These are phyloP conservation scores for Entosphenus tridentatus DNA, from an alignment of 2,113 vertebrate species.

Conservation along the genomic window DNA sequence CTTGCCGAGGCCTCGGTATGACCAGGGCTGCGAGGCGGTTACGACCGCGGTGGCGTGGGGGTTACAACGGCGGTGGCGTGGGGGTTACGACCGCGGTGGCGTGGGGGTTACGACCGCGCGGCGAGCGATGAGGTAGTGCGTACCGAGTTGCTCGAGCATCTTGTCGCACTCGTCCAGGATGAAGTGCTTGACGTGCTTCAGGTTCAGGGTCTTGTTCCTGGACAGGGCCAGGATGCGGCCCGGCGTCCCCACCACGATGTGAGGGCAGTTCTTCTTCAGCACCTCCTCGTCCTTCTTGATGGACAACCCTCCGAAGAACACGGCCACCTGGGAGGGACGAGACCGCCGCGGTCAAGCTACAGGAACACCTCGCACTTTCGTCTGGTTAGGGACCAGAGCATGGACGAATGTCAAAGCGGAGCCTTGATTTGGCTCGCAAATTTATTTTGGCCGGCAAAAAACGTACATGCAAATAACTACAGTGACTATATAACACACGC, in stretches of 20 bases:
- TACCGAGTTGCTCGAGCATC: conserved; percentile 52
- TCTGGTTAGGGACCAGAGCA: too few species aligned
- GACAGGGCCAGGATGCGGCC: conserved; percentile 40
- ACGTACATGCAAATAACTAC: too few species aligned
- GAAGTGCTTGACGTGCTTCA: conserved; percentile 52
- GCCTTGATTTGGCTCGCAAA: too few species aligned
- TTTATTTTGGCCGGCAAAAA: too few species aligned
- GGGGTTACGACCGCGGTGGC: too few species aligned
- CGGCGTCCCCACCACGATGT: conserved; percentile 43
- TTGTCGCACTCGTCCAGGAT: conserved; percentile 56
- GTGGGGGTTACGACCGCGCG: too few species aligned
- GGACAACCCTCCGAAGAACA: conserved; percentile 45
- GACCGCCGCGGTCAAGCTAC: not conserved
- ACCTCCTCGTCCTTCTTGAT: conserved; percentile 50
- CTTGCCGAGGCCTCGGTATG: too few species aligned
- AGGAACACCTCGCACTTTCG: not conserved
- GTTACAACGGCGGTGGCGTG: too few species aligned
- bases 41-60: too few species aligned
- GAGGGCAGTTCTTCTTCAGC: conserved; percentile 44
- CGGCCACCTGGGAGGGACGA: conserved; percentile 26
- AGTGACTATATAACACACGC: too few species aligned
- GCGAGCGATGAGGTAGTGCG: conserved; percentile 10
- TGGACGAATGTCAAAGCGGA: too few species aligned
- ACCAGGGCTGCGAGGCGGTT: too few species aligned
- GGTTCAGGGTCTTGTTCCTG: conserved; percentile 43